Evolutionary conservation across 2,888 invertebrate genomes (phyloP).

Genomic region (Acanthosepion pharaonis): DNA sequence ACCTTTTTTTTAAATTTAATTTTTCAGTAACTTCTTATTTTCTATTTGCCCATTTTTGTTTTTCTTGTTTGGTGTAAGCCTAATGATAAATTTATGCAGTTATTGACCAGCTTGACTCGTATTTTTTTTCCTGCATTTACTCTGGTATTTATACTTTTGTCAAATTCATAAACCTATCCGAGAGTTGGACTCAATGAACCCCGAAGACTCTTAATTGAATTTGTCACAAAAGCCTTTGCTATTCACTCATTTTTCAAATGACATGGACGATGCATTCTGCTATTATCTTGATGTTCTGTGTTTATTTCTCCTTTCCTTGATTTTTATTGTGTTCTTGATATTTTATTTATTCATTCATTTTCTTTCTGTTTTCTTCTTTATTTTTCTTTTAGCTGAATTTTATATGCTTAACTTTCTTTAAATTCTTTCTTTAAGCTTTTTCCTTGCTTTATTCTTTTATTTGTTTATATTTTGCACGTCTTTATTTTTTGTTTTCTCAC

Average conservation of each 20-base stretch:
- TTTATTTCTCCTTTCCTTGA: background rate
- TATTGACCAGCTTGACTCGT: background rate
- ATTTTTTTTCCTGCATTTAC: background rate
- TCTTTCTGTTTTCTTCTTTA: background rate
- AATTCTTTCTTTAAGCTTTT: background rate
- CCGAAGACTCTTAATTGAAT: background rate
- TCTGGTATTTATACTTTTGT: background rate
- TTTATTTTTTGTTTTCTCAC: too few relatives aligned
- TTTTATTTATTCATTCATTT: background rate
- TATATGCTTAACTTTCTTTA: background rate
- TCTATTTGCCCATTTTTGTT: background rate
- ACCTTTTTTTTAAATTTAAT: background rate
- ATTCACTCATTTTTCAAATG: background rate
- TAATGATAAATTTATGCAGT: background rate
- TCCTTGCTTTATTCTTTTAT: background rate
- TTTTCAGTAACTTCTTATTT: background rate
- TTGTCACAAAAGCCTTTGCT: background rate
- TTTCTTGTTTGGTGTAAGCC: background rate
- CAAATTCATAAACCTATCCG: background rate
- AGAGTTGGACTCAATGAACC: background rate
- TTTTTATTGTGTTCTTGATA: background rate
- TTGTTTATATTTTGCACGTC: background rate
- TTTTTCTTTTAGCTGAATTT: background rate
- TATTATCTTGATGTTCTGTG: background rate
- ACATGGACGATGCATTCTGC: background rate